Evolutionary conservation across 2,888 invertebrate species (phyloP).

Genomic region (Lasioglossum figueresi): DNA sequence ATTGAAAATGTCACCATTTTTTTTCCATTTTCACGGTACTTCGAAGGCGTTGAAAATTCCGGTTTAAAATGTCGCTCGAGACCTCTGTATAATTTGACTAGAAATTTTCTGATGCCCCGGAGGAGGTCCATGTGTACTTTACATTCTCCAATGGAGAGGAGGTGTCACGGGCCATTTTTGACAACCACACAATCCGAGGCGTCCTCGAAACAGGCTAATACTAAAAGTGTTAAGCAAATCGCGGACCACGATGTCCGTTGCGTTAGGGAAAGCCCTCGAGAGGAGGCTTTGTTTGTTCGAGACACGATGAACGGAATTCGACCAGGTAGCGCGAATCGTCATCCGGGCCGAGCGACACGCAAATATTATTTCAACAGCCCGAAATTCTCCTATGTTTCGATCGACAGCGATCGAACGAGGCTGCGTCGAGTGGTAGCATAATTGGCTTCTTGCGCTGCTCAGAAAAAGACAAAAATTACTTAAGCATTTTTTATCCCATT

Average conservation of each 20-base stretch:
- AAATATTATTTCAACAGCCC: slow-evolving; percentile 57
- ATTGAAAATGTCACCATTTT: neutral
- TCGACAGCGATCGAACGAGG: slow-evolving; percentile 23
- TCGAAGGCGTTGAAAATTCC: neutral
- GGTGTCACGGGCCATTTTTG: slow-evolving; percentile 1
- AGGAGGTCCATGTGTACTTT: neutral
- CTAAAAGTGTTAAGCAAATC: slow-evolving; percentile 52
- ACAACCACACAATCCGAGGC: slow-evolving; percentile 27
- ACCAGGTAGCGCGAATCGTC: slow-evolving; percentile 45
- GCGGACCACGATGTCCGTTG: slow-evolving; percentile 23
- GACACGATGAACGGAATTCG: slow-evolving; percentile 50
- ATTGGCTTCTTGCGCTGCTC: neutral
- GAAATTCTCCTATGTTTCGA: slow-evolving; percentile 43
- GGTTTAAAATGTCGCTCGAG: neutral
- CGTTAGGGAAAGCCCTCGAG: slow-evolving; percentile 37
- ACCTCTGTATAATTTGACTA: neutral
- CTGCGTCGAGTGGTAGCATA: neutral
- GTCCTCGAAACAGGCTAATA: neutral
- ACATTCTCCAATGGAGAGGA: neutral
- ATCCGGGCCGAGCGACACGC: slow-evolving; percentile 38
- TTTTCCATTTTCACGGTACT: neutral
- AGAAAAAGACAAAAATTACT: neutral
- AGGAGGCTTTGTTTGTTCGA: slow-evolving; percentile 48
- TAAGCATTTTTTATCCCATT: neutral
- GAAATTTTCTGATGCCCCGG: neutral